Evolutionary conservation across 2,797 vertebrate species (phyloP).

Genomic region (Macrochelys suwanniensis): DNA sequence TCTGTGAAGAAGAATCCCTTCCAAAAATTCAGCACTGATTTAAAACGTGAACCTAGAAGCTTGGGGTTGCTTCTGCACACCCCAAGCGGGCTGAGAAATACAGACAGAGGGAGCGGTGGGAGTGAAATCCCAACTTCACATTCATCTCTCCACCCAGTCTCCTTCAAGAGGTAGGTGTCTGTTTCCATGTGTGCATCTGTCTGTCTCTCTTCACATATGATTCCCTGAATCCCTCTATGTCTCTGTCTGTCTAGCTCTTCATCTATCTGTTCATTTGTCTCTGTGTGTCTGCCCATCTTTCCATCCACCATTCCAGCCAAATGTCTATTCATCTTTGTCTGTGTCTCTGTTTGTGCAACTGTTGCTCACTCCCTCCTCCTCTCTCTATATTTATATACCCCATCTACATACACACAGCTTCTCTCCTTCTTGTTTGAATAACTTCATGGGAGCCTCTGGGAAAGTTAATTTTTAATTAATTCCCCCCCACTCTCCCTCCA

Average conservation of each 20-base stretch:
- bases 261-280: background rate
- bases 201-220: background rate
- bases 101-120: background rate
- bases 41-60: background rate
- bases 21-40: background rate
- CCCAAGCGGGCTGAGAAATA: background rate
- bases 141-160: background rate
- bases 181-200: background rate
- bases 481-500: background rate
- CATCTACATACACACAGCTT: background rate
- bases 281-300: background rate
- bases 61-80: background rate
- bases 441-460: background rate
- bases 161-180: background rate
- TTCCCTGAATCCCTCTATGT: background rate
- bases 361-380: background rate
- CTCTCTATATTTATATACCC: constrained; percentile 6
- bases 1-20: background rate
- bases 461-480: constrained; percentile 72
- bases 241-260: background rate
- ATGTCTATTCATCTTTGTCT: background rate
- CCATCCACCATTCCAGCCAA: background rate
- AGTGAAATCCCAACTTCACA: background rate
- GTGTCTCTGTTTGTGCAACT: background rate
- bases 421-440: constrained; percentile 5